A percentile compares a stretch with the other conserved stretches of the same genome.
Conservation (phyloP, 92 coral and sea anemone genomes). For the Muricea muricata region DNA sequence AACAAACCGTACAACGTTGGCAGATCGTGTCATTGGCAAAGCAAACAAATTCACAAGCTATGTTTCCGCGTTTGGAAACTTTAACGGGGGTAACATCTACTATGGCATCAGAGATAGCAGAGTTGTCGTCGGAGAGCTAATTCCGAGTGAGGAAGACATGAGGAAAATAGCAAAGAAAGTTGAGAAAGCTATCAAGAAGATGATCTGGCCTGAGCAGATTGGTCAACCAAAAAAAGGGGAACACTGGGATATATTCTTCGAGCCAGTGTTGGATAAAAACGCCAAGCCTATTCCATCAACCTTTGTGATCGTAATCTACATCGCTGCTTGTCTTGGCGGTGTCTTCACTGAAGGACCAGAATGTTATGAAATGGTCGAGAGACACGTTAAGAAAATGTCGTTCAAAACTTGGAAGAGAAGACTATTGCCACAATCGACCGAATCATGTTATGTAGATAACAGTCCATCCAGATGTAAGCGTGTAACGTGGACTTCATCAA, state of each 20-base stretch:
- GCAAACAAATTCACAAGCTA: conserved; percentile 33
- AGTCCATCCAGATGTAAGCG: background rate
- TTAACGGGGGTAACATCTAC: conserved; percentile 53
- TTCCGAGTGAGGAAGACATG: conserved; percentile 28
- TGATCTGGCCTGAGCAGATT: conserved; percentile 51
- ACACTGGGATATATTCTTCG: conserved; percentile 59
- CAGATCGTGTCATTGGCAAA: conserved; percentile 30
- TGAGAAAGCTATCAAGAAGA: conserved; percentile 26
- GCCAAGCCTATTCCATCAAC: conserved; percentile 6
- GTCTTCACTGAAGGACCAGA: conserved; percentile 51
- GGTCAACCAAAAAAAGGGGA: conserved; percentile 41
- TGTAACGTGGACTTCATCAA: background rate
- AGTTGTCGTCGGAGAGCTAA: conserved; percentile 36
- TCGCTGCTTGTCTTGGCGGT: conserved; percentile 42
- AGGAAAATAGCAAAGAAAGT: conserved; percentile 18
- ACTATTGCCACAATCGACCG: conserved; percentile 19
- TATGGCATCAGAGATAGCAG: conserved; percentile 50
- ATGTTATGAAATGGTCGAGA: conserved; percentile 53
- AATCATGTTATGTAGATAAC: background rate
- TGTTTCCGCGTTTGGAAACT: conserved; percentile 58
- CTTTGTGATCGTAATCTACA: conserved; percentile 38
- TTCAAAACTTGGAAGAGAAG: background rate
- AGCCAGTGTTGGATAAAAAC: conserved; percentile 44
- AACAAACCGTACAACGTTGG: conserved; percentile 26
- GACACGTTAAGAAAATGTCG: background rate